Evolutionary conservation across 23 tunicate species (phyloP), one percentile per base, ranked within the genome.

Genomic region (Styela plicata): DNA sequence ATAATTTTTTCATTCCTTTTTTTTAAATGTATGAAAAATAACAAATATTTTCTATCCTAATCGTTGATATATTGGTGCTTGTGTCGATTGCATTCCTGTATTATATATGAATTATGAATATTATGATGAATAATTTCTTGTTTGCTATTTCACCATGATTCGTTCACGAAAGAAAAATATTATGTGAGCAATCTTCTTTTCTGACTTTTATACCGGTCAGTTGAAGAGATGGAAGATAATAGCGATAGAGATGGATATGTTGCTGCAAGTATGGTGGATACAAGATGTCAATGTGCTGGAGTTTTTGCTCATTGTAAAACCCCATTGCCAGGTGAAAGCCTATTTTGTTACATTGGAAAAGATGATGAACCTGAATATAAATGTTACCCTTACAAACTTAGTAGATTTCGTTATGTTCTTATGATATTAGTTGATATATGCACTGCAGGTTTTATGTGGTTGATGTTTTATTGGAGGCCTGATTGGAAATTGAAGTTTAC

Each of bases 401-500:
- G 81, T 30, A 52, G 10, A 30, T 52, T 76, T 76, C 81, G 81
- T 33, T n/a, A 44, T 65, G n/a, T 76, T n/a, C 31, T 76, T 1
- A 52, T 76, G 66, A 21, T 76, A 52, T 44, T 76, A 20, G 27
- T 44, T 76, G 36, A 76, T 44, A 57, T 76, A 53, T 33, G 81
- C 74, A 63, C 86, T 70, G 91, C 85, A 74, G 97, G 97, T 19
- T 92, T 92, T 33, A 34, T 85, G 63, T 53, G 80, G 69, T 67
- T 92, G 32, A 63, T 92, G 65, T 92, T 87, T 74, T 92, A 92
- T 74, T 92, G 97, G 97, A 74, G 89, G 29, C 97, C 97, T 1
- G 97, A 92, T 69, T 92, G 97, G 97, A 73, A 61, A 37, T 63
- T 92, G 52, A 78, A 66, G 34, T 92, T 90, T 74, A 84, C 91